Conservation (phyloP, 2,888 invertebrate species). For the Trypoxylon attenuatum region DNA sequence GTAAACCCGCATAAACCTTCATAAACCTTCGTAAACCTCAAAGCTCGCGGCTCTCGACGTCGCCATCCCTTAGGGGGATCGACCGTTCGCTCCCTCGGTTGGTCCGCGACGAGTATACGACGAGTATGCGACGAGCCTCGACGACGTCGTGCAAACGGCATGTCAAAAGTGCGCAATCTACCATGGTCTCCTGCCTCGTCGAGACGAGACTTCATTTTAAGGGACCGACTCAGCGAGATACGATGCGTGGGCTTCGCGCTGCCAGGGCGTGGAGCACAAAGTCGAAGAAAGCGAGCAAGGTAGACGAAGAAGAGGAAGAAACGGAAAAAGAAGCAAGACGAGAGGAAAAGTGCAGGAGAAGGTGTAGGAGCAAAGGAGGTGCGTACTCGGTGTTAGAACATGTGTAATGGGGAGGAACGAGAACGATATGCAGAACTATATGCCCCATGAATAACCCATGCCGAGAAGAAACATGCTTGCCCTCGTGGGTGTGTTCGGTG, state of each 20-base stretch:
- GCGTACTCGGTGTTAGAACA: conserved; percentile 41
- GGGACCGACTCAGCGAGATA: conserved; percentile 21
- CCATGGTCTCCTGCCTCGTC: background rate
- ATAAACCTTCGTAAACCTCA: too few relatives aligned
- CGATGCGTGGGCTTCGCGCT: conserved; percentile 24
- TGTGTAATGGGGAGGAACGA: conserved; percentile 40
- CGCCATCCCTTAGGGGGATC: background rate
- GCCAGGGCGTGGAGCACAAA: background rate
- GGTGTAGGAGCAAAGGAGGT: conserved; percentile 4
- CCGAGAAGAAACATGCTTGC: conserved; percentile 23
- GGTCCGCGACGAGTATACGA: too few relatives aligned
- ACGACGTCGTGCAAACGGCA: too few relatives aligned
- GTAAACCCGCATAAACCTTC: conserved; percentile 40
- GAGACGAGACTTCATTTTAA: background rate
- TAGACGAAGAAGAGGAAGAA: background rate
- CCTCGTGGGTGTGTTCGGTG: conserved; percentile 25
- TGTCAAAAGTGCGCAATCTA: background rate
- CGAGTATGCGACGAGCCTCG: too few relatives aligned
- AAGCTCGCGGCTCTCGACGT: background rate
- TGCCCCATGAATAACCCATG: conserved; percentile 52
- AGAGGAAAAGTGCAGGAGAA: background rate
- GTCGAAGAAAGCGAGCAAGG: conserved; percentile 4
- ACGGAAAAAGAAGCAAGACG: conserved; percentile 7
- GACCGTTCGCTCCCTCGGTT: too few relatives aligned
- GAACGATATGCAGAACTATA: conserved; percentile 9